Conservation (phyloP, 2,113 vertebrate species). For the Sprattus sprattus region DNA sequence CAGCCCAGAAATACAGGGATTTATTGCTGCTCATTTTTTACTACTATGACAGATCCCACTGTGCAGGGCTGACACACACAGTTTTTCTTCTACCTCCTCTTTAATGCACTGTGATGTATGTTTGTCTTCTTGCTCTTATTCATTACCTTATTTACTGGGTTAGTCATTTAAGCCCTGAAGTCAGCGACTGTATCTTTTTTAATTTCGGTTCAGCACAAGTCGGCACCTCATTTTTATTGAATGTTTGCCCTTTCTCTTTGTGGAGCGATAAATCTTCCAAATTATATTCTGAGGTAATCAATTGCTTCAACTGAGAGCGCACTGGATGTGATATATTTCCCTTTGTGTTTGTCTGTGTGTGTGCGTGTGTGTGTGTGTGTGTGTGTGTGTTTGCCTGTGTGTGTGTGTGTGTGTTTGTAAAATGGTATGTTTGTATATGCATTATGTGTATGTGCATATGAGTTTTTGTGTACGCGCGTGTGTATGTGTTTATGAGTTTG, state of each 20-base stretch:
- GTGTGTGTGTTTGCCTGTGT: neutral
- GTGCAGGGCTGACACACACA: neutral
- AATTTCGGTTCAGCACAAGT: slow-evolving; percentile 28
- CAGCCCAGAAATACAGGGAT: neutral
- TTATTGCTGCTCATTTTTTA: neutral
- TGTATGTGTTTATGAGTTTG: slow-evolving; percentile 25
- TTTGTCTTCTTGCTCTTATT: neutral
- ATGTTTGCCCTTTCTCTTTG: slow-evolving; percentile 5
- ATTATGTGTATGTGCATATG: neutral
- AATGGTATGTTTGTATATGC: neutral
- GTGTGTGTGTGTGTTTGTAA: neutral
- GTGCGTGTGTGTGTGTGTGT: neutral
- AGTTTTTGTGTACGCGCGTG: slow-evolving; percentile 26
- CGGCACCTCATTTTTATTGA: slow-evolving; percentile 37
- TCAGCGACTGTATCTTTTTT: neutral
- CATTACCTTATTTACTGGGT: neutral
- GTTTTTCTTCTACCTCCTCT: neutral
- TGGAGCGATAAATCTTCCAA: slow-evolving; percentile 40
- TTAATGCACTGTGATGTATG: neutral
- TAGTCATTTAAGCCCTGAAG: slow-evolving; percentile 8
- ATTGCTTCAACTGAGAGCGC: slow-evolving; percentile 35
- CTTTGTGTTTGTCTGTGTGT: neutral
- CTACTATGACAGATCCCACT: neutral
- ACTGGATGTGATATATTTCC: neutral
- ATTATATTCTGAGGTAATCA: slow-evolving; percentile 44